Conservation (phyloP, 2,113 vertebrate species). For the Podarcis raffonei region DNA sequence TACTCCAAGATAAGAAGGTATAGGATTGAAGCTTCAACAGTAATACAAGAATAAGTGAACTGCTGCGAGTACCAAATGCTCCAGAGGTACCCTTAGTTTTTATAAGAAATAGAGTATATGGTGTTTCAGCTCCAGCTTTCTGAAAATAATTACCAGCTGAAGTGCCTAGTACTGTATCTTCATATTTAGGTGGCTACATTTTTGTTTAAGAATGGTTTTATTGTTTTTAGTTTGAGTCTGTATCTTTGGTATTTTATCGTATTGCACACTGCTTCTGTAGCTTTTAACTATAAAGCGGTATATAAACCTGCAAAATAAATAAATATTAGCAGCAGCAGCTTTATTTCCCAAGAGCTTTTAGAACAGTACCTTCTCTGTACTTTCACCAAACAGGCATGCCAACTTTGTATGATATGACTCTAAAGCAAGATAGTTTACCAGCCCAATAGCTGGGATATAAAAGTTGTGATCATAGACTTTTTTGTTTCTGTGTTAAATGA, state of each 20-base stretch:
- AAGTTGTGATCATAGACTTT: background rate
- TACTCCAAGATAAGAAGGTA: background rate
- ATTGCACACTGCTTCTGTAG: no score
- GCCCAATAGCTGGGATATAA: no score
- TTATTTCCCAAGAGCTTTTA: background rate
- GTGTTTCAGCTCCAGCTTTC: no score
- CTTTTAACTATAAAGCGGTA: background rate
- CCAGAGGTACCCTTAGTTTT: no score
- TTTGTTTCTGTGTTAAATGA: background rate
- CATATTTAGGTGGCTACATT: no score
- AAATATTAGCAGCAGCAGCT: background rate
- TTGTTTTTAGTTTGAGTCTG: no score
- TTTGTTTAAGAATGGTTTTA: no score
- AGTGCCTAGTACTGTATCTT: no score
- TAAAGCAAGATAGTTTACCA: background rate
- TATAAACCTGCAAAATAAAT: background rate
- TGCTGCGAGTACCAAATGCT: no score
- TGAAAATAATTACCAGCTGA: no score
- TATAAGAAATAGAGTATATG: no score
- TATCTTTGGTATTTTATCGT: no score
- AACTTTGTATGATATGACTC: background rate
- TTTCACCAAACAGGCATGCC: background rate
- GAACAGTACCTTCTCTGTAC: background rate
- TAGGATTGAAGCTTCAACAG: background rate
- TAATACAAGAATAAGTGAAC: background rate